Evolutionary conservation across 1,140 invertebrate species (phyloP), one percentile per base, ranked within the genome.

Genomic region (Drosophila aff.): DNA sequence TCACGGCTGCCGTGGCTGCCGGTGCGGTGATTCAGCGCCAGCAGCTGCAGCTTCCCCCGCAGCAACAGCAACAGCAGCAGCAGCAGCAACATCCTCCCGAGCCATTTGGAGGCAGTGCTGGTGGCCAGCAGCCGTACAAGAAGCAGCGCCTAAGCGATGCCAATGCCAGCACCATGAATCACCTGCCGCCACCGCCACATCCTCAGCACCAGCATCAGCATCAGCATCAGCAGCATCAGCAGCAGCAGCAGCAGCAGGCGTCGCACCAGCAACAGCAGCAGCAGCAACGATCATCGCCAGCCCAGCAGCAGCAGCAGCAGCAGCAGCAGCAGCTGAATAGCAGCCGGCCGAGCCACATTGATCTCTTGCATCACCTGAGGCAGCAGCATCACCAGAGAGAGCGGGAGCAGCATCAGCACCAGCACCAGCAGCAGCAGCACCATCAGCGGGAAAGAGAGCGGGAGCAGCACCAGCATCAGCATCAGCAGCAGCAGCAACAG

Each of bases 101-200:
- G 76, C 82, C 82, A 2, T 76, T 82, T 38, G 87, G 63, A 60
- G 80, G 50, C 13, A 66, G 96, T 60, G 46, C 96, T 60, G 46
- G 59, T 13, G 50, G 64, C 68, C 71, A 74, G 38, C 96, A 96
- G 69, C 95, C 96, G 53, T 96, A 96, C 93, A 97, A 97, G 92
- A 97, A 97, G 91, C 96, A 98, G 73, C 94, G 96, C 13, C 94
- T 97, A 38, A 94, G 94, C 18, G 96, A 96, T 55, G 81, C 93
- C 9, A 94, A 89, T 58, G 73, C 81, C 77, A 89, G 69, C 49
- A 76, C 62, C 31, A 67, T 94, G 66, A 92, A 92, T 87, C 91
- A 92, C 87, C 92, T 92, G 92, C 91, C 92, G 92, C 91, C 92
- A 73, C 62, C 78, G 41, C 46, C 31, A 18, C 81, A 81, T 13